Evolutionary conservation across 2,888 invertebrate genomes (phyloP).

Genomic region (Trilocha varians): DNA sequence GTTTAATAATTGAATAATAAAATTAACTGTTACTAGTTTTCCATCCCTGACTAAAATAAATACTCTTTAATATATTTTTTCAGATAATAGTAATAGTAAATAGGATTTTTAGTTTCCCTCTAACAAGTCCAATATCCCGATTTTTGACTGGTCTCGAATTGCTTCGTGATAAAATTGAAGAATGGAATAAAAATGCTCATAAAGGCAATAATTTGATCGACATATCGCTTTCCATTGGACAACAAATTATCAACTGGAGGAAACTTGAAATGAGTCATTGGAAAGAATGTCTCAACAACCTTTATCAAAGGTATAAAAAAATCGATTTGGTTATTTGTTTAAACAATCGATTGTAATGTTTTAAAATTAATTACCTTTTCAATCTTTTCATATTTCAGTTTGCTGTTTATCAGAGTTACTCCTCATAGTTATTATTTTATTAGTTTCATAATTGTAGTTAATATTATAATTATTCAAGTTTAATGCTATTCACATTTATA

Average conservation of each 20-base stretch:
- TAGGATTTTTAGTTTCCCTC: slow-evolving; percentile 78
- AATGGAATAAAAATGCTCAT: slow-evolving; percentile 95
- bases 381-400: too few relatives aligned
- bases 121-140: slow-evolving; percentile 87
- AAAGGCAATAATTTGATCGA: slow-evolving; percentile 85
- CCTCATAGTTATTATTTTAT: too few relatives aligned
- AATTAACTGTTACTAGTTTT: too few relatives aligned
- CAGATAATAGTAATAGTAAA: slow-evolving; percentile 79
- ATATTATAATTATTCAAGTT: too few relatives aligned
- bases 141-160: slow-evolving; percentile 93
- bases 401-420: too few relatives aligned
- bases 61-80: slow-evolving; percentile 31
- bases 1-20: too few relatives aligned
- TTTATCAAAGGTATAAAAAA: slow-evolving; percentile 69
- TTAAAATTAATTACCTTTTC: too few relatives aligned
- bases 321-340: too few relatives aligned
- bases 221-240: slow-evolving; percentile 81
- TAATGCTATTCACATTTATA: too few relatives aligned
- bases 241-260: slow-evolving; percentile 91
- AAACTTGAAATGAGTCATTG: slow-evolving; percentile 90
- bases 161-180: slow-evolving; percentile 85
- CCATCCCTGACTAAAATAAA: too few relatives aligned
- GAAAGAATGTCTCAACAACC: slow-evolving; percentile 85
- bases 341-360: too few relatives aligned
- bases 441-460: too few relatives aligned